These are phyloP conservation scores for Drosophila flavopinicola DNA, from an alignment of 2,888 invertebrate genomes.

Conservation along the genomic window DNA sequence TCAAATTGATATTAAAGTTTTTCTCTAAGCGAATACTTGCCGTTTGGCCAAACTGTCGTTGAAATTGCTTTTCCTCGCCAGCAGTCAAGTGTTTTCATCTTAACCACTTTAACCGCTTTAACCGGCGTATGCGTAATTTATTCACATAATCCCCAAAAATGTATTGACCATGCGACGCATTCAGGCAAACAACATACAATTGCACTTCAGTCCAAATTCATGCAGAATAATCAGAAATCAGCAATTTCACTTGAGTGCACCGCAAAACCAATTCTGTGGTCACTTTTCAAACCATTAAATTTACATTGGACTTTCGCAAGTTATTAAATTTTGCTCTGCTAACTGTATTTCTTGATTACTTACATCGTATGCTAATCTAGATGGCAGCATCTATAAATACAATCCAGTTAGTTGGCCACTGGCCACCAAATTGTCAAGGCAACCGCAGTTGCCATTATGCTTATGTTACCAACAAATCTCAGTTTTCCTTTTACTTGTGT, in stretches of 20 bases:
- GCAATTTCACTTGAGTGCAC: slow-evolving; percentile 20
- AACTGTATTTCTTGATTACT: neutral
- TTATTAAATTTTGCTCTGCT: slow-evolving; percentile 19
- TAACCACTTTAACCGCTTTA: slow-evolving; percentile 13
- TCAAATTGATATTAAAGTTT: too few relatives aligned
- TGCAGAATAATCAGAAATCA: neutral
- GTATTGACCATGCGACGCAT: slow-evolving; percentile 37
- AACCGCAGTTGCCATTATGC: slow-evolving; percentile 42
- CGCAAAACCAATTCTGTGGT: slow-evolving; percentile 9
- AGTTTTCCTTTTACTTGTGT: slow-evolving; percentile 22
- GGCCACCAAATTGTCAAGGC: slow-evolving; percentile 56
- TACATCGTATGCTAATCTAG: slow-evolving; percentile 1
- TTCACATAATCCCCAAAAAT: slow-evolving; percentile 32
- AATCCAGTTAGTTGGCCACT: slow-evolving; percentile 21
- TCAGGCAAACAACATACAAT: slow-evolving; percentile 6
- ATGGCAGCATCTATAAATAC: slow-evolving; percentile 15
- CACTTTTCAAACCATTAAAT: slow-evolving; percentile 11
- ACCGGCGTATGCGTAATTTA: slow-evolving; percentile 47
- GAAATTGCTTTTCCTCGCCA: slow-evolving; percentile 59
- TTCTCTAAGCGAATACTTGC: slow-evolving; percentile 43
- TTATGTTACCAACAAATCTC: slow-evolving; percentile 5
- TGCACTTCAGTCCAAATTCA: slow-evolving; percentile 36
- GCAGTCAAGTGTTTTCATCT: slow-evolving; percentile 33
- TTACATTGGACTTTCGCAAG: slow-evolving; percentile 21
- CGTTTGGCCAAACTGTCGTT: slow-evolving; percentile 44